phyloP scores from a whole-genome alignment of 1,140 invertebrate genomes.

The Choristoneura fumiferana region DNA sequence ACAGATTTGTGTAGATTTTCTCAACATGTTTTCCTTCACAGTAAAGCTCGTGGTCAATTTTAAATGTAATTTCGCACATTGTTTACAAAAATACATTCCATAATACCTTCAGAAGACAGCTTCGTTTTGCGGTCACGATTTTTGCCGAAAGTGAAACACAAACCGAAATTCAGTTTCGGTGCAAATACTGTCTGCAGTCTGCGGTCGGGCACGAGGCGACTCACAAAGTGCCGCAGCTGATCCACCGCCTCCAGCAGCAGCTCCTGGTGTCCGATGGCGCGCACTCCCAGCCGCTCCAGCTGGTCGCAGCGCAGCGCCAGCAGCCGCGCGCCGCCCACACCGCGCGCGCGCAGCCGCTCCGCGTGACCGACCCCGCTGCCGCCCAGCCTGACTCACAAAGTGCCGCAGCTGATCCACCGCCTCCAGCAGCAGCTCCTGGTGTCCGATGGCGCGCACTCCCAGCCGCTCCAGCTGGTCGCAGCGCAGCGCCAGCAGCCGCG shows the following conservation, averaged over 20 bases:
- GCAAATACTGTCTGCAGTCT: too few species aligned
- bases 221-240: constrained; percentile 91
- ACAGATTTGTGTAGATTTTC: too few species aligned
- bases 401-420: constrained; percentile 92
- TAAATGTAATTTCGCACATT: too few species aligned
- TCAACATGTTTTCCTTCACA: too few species aligned
- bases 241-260: constrained; percentile 94
- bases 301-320: constrained; percentile 91
- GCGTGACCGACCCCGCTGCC: constrained; percentile 89
- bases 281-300: constrained; percentile 90
- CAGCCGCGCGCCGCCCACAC: constrained; percentile 89
- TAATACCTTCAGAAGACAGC: too few species aligned
- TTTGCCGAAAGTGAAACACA: too few species aligned
- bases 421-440: constrained; percentile 95
- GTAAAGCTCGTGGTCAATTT: too few species aligned
- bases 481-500: constrained; percentile 88
- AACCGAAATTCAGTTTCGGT: not conserved
- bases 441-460: constrained; percentile 90
- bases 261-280: constrained; percentile 94
- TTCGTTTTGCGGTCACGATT: too few species aligned
- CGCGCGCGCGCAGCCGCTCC: constrained; percentile 88
- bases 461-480: constrained; percentile 93
- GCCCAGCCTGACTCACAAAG: constrained; percentile 84
- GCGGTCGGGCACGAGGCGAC: constrained; percentile 41
- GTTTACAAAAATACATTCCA: too few species aligned